phyloP scores from a whole-genome alignment of 2,113 vertebrate genomes.

The Planiliza haematocheilus region DNA sequence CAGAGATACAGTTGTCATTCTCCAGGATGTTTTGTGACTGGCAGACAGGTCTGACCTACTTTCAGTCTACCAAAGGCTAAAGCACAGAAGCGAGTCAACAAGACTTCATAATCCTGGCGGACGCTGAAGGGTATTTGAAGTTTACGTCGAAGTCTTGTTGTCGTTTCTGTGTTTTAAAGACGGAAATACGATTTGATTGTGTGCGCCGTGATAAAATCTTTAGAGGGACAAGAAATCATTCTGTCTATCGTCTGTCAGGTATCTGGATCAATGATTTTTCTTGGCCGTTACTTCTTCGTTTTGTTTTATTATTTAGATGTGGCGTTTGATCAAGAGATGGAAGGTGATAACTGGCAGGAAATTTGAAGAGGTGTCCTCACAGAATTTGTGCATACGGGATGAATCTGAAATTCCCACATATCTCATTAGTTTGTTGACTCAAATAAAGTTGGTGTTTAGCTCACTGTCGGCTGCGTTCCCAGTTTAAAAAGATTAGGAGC shows the following conservation, averaged over 20 bases:
- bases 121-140: slow-evolving; percentile 41
- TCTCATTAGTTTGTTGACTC: too few relatives aligned
- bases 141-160: slow-evolving; percentile 20
- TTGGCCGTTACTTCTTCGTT: too few relatives aligned
- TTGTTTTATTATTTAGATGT: not conserved
- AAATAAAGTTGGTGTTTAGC: too few relatives aligned
- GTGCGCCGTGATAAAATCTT: not conserved
- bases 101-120: slow-evolving; percentile 52
- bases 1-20: slow-evolving; percentile 70
- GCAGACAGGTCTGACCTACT: slow-evolving; percentile 76
- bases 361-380: not conserved
- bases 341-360: not conserved
- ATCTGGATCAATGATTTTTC: not conserved
- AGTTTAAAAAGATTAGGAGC: not conserved
- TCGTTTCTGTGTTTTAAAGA: slow-evolving; percentile 20
- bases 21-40: slow-evolving; percentile 67
- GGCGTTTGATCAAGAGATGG: not conserved
- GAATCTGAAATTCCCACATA: too few relatives aligned
- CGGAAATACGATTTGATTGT: slow-evolving; percentile 14
- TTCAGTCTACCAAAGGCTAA: slow-evolving; percentile 61
- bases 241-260: not conserved
- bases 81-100: slow-evolving; percentile 49
- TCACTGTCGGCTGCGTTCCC: too few relatives aligned
- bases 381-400: too few relatives aligned
- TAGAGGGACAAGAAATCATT: not conserved